A percentile compares a stretch with the other conserved stretches of the same genome.
phyloP scores from a whole-genome alignment of 2,888 invertebrate genomes.

The Aphelenchoides bicaudatus region DNA sequence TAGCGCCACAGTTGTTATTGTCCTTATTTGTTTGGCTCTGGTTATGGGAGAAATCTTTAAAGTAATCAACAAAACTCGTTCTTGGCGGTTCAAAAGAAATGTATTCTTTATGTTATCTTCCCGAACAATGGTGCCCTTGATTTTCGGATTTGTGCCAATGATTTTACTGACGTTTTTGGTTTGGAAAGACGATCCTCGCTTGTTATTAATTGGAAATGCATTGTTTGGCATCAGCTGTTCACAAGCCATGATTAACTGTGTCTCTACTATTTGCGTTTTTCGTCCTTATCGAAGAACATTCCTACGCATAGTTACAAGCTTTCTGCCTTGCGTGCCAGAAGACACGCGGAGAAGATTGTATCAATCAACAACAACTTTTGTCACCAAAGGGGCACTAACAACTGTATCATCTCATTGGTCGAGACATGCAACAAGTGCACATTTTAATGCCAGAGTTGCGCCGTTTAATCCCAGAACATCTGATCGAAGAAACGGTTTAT shows the following conservation, averaged over 20 bases:
- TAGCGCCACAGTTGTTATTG: neutral
- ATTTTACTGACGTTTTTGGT: neutral
- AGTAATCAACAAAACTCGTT: constrained; percentile 18
- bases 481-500: too few relatives aligned
- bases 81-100: constrained; percentile 6
- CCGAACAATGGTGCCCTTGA: constrained; percentile 5
- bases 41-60: constrained; percentile 13
- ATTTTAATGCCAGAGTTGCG: too few relatives aligned
- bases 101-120: constrained; percentile 12
- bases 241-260: constrained; percentile 12
- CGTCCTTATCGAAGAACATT: constrained; percentile 11
- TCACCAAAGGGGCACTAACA: too few relatives aligned
- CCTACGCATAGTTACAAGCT: neutral
- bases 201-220: constrained; percentile 1
- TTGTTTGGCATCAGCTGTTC: neutral
- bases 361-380: too few relatives aligned
- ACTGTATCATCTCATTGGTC: too few relatives aligned
- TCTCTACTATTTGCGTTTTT: constrained; percentile 17
- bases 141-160: neutral
- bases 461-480: too few relatives aligned
- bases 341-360: too few relatives aligned
- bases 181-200: neutral
- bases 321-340: too few relatives aligned
- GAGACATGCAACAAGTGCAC: too few relatives aligned
- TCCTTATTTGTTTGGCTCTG: constrained; percentile 12